A percentile compares a stretch with the other conserved stretches of the same genome.
Conservation (phyloP, 1,140 invertebrate genomes). For the Muscidifurax raptorellus region DNA sequence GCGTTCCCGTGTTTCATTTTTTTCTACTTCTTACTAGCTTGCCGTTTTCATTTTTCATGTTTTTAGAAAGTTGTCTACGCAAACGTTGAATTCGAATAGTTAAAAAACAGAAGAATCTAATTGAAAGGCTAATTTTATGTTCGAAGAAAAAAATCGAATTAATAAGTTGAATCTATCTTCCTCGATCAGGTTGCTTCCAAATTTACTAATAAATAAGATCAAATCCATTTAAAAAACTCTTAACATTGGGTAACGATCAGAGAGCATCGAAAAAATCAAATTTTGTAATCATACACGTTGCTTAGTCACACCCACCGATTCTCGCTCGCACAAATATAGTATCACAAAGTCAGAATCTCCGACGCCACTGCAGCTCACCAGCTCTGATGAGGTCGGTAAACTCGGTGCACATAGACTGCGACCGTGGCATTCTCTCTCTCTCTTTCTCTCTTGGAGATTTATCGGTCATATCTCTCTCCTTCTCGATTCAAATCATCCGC, state of each 20-base stretch:
- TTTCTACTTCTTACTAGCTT: neutral
- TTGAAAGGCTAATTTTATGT: too few species aligned
- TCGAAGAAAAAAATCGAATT: too few species aligned
- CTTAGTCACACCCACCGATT: neutral
- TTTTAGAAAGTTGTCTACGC: neutral
- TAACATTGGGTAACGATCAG: too few species aligned
- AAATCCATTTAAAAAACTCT: too few species aligned
- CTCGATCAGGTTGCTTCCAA: too few species aligned
- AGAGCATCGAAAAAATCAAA: neutral
- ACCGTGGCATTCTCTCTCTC: constrained; percentile 17
- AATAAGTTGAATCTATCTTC: too few species aligned
- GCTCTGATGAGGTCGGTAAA: neutral
- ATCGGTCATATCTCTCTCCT: neutral
- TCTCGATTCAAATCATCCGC: constrained; percentile 1
- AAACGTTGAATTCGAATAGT: too few species aligned
- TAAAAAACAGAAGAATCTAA: too few species aligned
- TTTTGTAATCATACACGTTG: neutral
- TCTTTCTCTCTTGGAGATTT: constrained; percentile 11
- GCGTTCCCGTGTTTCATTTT: constrained; percentile 4
- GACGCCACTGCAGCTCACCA: neutral
- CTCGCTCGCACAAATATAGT: neutral
- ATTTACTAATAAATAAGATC: too few species aligned
- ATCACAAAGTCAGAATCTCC: constrained; percentile 30
- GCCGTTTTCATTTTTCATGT: neutral
- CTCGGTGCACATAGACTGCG: neutral